phyloP scores from a whole-genome alignment of 2,113 vertebrate species.

The Meriones unguiculatus region DNA sequence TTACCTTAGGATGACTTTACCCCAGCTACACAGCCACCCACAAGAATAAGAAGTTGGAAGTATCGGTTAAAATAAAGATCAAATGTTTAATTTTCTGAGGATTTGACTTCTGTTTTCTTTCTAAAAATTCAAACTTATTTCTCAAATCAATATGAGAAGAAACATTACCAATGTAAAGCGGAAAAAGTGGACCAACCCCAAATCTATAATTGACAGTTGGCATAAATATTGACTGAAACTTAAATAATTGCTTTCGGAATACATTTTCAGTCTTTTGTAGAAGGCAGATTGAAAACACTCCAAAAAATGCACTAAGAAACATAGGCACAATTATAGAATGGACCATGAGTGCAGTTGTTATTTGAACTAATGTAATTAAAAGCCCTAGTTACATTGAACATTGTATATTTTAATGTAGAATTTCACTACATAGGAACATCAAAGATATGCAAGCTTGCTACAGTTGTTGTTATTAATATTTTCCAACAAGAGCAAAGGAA shows the following conservation, averaged over 20 bases:
- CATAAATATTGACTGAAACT: constrained; percentile 28
- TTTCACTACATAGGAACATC: constrained; percentile 13
- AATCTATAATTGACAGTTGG: not conserved
- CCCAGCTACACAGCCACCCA: not conserved
- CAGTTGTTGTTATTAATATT: constrained; percentile 65
- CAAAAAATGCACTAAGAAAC: constrained; percentile 13
- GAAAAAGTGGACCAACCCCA: not conserved
- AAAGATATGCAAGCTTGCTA: constrained; percentile 47
- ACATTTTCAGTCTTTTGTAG: not conserved
- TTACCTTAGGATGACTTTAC: not conserved
- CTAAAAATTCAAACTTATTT: constrained; percentile 2
- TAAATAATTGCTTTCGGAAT: not conserved
- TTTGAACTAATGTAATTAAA: constrained; percentile 68
- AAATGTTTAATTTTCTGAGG: not conserved
- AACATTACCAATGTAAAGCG: not conserved
- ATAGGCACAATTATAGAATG: not conserved
- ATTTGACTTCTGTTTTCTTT: not conserved
- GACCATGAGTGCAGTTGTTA: not conserved
- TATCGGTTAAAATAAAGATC: not conserved
- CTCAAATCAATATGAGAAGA: not conserved
- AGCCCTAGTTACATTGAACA: constrained; percentile 71
- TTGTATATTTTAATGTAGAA: constrained; percentile 58
- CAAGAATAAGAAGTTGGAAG: not conserved
- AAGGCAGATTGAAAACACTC: not conserved
- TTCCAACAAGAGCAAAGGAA: constrained; percentile 19